Percentiles rank a stretch among this genome's conserved stretches.
Evolutionary conservation across 1,140 invertebrate species (phyloP).

Genomic region (Ceratosolen solmsi): DNA sequence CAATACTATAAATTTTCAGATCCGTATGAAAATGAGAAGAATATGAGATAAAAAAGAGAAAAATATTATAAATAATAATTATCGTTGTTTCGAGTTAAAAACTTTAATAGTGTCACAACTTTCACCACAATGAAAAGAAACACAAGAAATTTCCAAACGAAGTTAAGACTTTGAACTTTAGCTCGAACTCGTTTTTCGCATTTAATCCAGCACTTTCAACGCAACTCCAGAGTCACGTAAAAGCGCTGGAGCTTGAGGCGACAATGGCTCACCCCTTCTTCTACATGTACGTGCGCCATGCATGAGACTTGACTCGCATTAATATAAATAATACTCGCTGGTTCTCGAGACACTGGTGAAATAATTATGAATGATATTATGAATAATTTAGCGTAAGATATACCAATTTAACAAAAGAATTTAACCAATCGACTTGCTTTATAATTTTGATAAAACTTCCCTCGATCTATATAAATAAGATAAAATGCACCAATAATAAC

Average conservation of each 20-base stretch:
- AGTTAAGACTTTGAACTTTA: slow-evolving; percentile 22
- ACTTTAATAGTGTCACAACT: not conserved
- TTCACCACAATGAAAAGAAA: not conserved
- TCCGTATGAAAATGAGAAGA: not conserved
- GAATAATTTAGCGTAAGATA: not conserved
- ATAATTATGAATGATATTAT: slow-evolving; percentile 25
- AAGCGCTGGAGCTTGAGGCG: not conserved
- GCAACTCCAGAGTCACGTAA: slow-evolving; percentile 27
- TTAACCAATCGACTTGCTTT: not conserved
- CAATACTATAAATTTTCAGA: too few species aligned
- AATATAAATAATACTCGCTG: slow-evolving; percentile 10
- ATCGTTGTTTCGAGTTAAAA: slow-evolving; percentile 16
- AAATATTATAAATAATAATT: not conserved
- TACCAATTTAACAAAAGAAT: not conserved
- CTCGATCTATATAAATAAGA: too few species aligned
- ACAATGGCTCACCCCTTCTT: not conserved
- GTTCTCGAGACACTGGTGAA: not conserved
- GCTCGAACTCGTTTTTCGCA: slow-evolving; percentile 15
- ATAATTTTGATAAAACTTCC: not conserved
- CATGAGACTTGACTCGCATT: slow-evolving; percentile 16
- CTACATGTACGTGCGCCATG: slow-evolving; percentile 14
- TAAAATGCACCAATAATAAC: too few species aligned
- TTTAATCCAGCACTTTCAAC: slow-evolving; percentile 35
- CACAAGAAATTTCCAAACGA: slow-evolving; percentile 25
- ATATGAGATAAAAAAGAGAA: not conserved